Base-by-base conservation (phyloP, 2,113 vertebrate genomes). In the Arothron firmamentum region DNA sequence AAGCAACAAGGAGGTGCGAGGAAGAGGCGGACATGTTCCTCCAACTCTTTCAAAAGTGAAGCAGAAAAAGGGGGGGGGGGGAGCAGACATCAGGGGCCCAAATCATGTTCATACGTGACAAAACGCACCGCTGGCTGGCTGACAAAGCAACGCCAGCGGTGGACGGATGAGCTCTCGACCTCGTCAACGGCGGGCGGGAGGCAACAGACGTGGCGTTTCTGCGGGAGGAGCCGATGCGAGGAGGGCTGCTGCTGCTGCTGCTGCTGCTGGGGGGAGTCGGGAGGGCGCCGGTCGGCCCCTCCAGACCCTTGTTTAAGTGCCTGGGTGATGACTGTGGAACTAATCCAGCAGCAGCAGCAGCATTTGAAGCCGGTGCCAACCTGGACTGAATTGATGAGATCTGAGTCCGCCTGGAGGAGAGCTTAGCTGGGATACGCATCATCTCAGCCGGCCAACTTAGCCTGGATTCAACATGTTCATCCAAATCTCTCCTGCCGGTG, bases 361-460 rank as follows among this genome's bases (percentile, higher is more conserved):
- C 60, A 75, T 83, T 82, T 79, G 79, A 82, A 83, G 75, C 70
- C 38, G 14, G 61, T 80, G 83, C 82, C 86, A 88, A 82, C 80
- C 84, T 80, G 80, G 77, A 81, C 65, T 62, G 78, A 79, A 72
- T 62, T 85, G 82, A 85, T 85, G 82, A 79, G 79, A 85, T 79
- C 78, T 80, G 77, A 80, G 79, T 77, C 79, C 65, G 80, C 79
- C 83, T 85, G 75, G 79, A 84, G 79, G 81, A 80, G 75, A 82
- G 83, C 82, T 85, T 82, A 88, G 82, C 71, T 57, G 70, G 79
- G 75, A 76, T 79, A 74, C 79, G 70, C 75, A 82, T 83, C 73
- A 67, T 80, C 80, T 83, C 71, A 74, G 82, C 75, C 77, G 79
- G 79, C 83, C 83, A 84, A 85, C 72, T 83, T 79, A 77, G 70